Evolutionary conservation across 1,140 invertebrate genomes (phyloP).

Genomic region (Euglossa dilemma): DNA sequence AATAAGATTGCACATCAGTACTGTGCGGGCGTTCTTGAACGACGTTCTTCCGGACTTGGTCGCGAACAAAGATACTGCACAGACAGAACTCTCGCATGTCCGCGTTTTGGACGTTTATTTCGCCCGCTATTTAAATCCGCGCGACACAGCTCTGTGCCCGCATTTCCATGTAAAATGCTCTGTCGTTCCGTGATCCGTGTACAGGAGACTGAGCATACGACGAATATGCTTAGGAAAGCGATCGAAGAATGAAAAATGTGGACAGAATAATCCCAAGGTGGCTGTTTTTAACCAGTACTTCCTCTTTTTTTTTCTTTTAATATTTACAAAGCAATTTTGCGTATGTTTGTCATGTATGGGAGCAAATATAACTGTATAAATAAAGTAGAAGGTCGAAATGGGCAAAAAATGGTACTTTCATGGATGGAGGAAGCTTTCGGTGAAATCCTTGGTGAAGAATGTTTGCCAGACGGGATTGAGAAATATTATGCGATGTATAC

Average conservation of each 20-base stretch:
- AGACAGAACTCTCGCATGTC: background rate
- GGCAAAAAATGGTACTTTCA: background rate
- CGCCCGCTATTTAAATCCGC: conserved; percentile 50
- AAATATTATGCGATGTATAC: background rate
- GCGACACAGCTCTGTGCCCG: background rate
- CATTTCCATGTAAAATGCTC: conserved; percentile 41
- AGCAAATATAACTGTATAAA: conserved; percentile 22
- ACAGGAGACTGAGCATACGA: background rate
- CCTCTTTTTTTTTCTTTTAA: background rate
- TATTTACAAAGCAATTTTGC: background rate
- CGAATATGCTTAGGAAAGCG: background rate
- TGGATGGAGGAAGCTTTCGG: background rate
- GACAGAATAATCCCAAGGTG: conserved; percentile 13
- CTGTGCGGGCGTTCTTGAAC: conserved; percentile 63
- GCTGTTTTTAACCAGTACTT: background rate
- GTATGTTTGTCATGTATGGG: background rate
- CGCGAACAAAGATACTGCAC: conserved; percentile 44
- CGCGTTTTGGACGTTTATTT: conserved; percentile 55
- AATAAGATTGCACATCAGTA: background rate
- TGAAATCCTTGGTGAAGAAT: conserved; percentile 21
- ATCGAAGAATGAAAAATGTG: background rate
- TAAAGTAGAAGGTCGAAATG: conserved; percentile 10
- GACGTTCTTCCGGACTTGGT: conserved; percentile 56
- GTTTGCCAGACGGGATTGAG: background rate
- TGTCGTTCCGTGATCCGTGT: conserved; percentile 17